phyloP scores from a whole-genome alignment of 2,797 vertebrate genomes.

The Microctenopoma stevenorrisi region DNA sequence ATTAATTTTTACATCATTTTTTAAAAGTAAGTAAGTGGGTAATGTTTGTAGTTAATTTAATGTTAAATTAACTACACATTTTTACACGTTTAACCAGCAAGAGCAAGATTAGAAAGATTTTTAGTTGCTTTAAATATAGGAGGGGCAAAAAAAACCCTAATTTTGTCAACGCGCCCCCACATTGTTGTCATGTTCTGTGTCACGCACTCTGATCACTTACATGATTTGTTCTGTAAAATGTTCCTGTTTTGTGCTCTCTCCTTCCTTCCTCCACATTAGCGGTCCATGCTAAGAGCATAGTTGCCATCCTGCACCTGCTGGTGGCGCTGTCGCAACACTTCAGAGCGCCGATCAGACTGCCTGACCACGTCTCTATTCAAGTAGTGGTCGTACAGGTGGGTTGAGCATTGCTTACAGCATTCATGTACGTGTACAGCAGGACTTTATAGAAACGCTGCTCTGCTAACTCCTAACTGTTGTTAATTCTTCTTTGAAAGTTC shows the following conservation, averaged over 20 bases:
- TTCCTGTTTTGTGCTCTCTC: background rate
- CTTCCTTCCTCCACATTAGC: conserved; percentile 72
- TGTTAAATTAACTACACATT: too few relatives aligned
- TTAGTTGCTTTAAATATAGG: too few relatives aligned
- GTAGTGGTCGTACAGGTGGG: conserved; percentile 97
- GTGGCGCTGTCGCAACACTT: conserved; percentile 97
- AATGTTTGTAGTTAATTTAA: too few relatives aligned
- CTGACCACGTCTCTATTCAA: conserved; percentile 97
- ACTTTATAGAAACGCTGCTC: background rate
- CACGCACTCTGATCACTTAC: background rate
- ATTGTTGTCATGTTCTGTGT: background rate
- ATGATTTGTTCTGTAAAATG: background rate
- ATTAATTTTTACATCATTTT: too few relatives aligned
- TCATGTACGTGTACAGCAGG: background rate
- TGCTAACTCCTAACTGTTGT: background rate
- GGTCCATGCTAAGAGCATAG: conserved; percentile 96
- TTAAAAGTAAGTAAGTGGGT: too few relatives aligned
- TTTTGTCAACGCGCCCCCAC: background rate
- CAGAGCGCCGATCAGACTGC: conserved; percentile 95
- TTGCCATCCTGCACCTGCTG: conserved; percentile 96
- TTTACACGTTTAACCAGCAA: too few relatives aligned
- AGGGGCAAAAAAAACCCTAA: too few relatives aligned
- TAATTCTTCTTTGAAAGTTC: background rate
- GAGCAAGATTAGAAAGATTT: too few relatives aligned
- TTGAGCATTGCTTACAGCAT: background rate